phyloP scores from a whole-genome alignment of 2,113 vertebrate species.

The Pseudorectes ferrugineus region DNA sequence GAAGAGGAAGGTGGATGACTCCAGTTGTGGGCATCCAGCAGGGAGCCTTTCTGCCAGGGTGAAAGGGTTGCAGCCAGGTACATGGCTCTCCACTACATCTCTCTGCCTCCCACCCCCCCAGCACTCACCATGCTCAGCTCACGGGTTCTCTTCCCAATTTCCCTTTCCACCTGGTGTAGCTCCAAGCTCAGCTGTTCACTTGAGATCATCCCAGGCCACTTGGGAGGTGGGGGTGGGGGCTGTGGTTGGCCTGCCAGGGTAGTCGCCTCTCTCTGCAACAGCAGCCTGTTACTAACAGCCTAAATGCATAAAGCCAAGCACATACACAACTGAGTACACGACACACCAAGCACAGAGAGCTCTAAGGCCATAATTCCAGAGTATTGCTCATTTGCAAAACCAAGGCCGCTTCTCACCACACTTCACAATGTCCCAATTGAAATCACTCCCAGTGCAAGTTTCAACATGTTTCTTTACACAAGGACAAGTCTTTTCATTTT shows the following conservation, averaged over 20 bases:
- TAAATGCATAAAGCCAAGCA: slow-evolving; percentile 75
- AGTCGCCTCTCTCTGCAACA: slow-evolving; percentile 89
- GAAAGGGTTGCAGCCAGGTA: not conserved
- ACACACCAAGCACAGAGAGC: not conserved
- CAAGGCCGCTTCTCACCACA: not conserved
- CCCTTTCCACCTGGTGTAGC: slow-evolving; percentile 94
- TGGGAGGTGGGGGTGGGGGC: slow-evolving; percentile 75
- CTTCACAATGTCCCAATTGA: not conserved
- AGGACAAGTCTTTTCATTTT: not conserved
- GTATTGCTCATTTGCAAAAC: slow-evolving; percentile 14
- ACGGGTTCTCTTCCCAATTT: slow-evolving; percentile 94
- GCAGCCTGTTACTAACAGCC: slow-evolving; percentile 87
- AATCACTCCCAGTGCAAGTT: not conserved
- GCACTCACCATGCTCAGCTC: slow-evolving; percentile 90
- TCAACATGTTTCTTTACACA: not conserved
- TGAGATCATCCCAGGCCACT: slow-evolving; percentile 89
- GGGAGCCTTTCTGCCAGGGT: not conserved
- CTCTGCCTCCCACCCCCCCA: not conserved
- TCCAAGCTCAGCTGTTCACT: slow-evolving; percentile 96
- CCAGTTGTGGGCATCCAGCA: not conserved
- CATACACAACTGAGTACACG: slow-evolving; percentile 66
- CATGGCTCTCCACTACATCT: not conserved
- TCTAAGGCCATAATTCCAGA: slow-evolving; percentile 10
- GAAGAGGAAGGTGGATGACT: not conserved
- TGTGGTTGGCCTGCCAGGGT: slow-evolving; percentile 80